Evolutionary conservation across 2,797 vertebrate genomes (phyloP), one percentile per base, ranked within the genome.

Genomic region (Prunella strophiata): DNA sequence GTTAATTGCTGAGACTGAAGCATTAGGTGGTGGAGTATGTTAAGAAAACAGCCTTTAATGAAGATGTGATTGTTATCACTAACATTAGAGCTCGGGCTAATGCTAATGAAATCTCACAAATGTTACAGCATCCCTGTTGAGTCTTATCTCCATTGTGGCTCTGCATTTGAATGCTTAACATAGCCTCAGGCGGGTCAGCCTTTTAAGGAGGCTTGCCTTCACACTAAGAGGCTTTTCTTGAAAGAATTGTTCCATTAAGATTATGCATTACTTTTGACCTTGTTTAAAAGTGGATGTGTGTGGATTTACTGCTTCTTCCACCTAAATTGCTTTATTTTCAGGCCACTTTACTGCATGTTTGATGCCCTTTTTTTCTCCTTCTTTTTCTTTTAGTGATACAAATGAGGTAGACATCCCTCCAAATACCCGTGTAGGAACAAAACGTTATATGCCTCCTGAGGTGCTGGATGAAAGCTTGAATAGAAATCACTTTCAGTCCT

Each of bases 391-490:
- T 76, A 99, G 99, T 88, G 99, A 99, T 90, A 99, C 99, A 16
- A 99, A 99, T 16, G 99, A 99, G 95, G 98, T 99, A 59, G 99
- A 99, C 94, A 99, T 99, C 67, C 99, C 99, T 57, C 98, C 98
- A 43, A 99, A 99, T 95, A 98, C 99, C 12, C 98, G 99, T 6
- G 99, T 99, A 2, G 99, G 99, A 76, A 99, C 99, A n/a, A 99
- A 99, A 86, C 99, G 99, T 81, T 99, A 99, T 91, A 99, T 99
- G 99, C 98, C 99, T 23, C 99, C 99, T 0, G 99, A 99, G 93
- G 99, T 99, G 74, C 84, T 99, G 98, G 99, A 99, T 21, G 99
- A 99, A 97, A 99, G 98, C 90, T 96, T 99, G 94, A 99, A 99
- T 79, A 98, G 98, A 72, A 99, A 98, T 85, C 98, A 99, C 96